phyloP scores from a whole-genome alignment of 2,888 invertebrate genomes.

The Archips xylosteana region DNA sequence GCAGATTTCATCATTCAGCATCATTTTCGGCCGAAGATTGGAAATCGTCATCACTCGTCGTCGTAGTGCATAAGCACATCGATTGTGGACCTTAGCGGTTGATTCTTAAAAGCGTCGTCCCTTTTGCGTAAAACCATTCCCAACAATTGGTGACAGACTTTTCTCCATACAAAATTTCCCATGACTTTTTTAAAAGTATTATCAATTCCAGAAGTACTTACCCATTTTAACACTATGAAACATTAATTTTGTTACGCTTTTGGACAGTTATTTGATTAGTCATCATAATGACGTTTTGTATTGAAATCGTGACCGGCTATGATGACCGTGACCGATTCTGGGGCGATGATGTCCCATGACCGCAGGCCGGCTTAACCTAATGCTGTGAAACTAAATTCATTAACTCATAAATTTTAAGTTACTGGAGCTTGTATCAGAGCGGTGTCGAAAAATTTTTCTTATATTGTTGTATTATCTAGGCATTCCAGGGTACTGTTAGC shows the following conservation, averaged over 20 bases:
- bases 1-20: too few relatives aligned
- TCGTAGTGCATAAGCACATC: too few relatives aligned
- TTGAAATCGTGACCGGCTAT: slow-evolving; percentile 67
- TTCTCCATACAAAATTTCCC: background rate
- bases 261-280: slow-evolving; percentile 54
- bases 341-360: slow-evolving; percentile 61
- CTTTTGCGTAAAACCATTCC: too few relatives aligned
- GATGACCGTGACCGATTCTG: slow-evolving; percentile 63
- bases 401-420: background rate
- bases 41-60: too few relatives aligned
- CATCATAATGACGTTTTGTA: slow-evolving; percentile 56
- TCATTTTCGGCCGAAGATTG: too few relatives aligned
- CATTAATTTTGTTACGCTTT: slow-evolving; percentile 28
- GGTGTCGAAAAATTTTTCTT: too few relatives aligned
- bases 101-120: too few relatives aligned
- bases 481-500: too few relatives aligned
- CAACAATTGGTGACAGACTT: too few relatives aligned
- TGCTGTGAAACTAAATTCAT: slow-evolving; percentile 46
- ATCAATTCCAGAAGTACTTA: slow-evolving; percentile 7
- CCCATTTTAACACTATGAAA: slow-evolving; percentile 23
- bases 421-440: too few relatives aligned
- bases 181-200: background rate
- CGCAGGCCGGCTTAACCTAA: slow-evolving; percentile 51
- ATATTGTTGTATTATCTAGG: too few relatives aligned
- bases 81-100: too few relatives aligned